Conservation (phyloP, 1,140 invertebrate species). For the Pogonomyrmex barbatus region DNA sequence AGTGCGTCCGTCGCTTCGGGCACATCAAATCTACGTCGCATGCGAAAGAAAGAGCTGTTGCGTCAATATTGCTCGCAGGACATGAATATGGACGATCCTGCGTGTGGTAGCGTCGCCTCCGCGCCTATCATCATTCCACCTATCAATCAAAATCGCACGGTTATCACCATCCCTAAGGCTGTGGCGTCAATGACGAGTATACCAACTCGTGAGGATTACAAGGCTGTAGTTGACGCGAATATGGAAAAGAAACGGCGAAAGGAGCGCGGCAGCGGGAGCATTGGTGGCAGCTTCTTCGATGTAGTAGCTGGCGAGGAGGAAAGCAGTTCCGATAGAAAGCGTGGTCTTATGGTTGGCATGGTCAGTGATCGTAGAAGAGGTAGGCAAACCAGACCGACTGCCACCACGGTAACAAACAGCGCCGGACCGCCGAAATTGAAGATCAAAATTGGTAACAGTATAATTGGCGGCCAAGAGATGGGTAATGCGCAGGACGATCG, state of each 20-base stretch:
- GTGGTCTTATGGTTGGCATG: constrained; percentile 72
- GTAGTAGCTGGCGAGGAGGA: constrained; percentile 77
- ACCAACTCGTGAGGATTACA: constrained; percentile 93
- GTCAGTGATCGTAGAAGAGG: constrained; percentile 87
- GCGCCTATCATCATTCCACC: constrained; percentile 88
- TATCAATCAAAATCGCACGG: constrained; percentile 87
- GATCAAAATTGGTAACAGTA: constrained; percentile 91
- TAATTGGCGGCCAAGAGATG: constrained; percentile 86
- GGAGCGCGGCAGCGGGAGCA: constrained; percentile 84
- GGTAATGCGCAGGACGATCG: constrained; percentile 84
- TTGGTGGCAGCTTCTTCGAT: constrained; percentile 64
- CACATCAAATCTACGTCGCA: constrained; percentile 92
- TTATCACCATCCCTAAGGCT: constrained; percentile 94
- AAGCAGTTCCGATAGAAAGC: constrained; percentile 81
- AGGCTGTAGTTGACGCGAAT: constrained; percentile 88
- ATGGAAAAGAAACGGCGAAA: constrained; percentile 91
- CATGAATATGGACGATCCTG: constrained; percentile 92
- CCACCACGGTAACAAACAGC: constrained; percentile 77
- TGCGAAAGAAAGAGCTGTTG: constrained; percentile 95
- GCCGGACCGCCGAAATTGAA: constrained; percentile 91
- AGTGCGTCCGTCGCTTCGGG: constrained; percentile 84
- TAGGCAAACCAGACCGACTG: constrained; percentile 82
- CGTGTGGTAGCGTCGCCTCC: constrained; percentile 84
- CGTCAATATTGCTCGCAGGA: constrained; percentile 95
- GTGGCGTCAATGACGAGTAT: constrained; percentile 94